A percentile compares a stretch with the other conserved stretches of the same genome.
These are phyloP conservation scores for Rhopalosiphum padi DNA, from an alignment of 1,140 invertebrate species.

Conservation along the genomic window DNA sequence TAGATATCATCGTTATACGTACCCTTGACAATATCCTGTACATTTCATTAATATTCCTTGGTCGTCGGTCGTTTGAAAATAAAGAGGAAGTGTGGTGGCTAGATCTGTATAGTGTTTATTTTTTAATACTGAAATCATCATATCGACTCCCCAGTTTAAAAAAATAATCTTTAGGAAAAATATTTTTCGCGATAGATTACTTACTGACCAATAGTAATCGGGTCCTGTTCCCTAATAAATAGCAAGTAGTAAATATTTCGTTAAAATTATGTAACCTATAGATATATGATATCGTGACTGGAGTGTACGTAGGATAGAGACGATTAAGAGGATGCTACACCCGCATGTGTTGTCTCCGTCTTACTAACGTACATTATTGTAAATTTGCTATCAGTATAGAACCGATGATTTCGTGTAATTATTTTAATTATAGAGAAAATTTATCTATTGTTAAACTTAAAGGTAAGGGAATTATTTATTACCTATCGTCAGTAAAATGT, in stretches of 20 bases:
- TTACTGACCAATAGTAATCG: too few relatives aligned
- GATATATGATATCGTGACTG: too few relatives aligned
- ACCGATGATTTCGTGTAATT: too few relatives aligned
- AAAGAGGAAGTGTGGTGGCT: not conserved
- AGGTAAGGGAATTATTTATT: too few relatives aligned
- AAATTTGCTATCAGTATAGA: too few relatives aligned
- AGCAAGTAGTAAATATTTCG: not conserved
- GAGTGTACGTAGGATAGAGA: not conserved
- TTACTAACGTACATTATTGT: too few relatives aligned
- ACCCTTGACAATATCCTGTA: not conserved
- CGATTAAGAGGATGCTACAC: too few relatives aligned
- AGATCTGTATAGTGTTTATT: not conserved
- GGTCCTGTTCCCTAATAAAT: not conserved
- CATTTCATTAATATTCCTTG: constrained; percentile 8
- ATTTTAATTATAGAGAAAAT: too few relatives aligned
- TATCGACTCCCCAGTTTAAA: not conserved
- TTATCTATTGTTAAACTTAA: too few relatives aligned
- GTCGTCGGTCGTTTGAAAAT: not conserved
- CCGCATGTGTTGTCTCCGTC: too few relatives aligned
- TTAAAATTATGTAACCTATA: not conserved
- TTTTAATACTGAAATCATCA: not conserved
- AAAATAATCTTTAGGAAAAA: not conserved
- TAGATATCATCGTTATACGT: not conserved
- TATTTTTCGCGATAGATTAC: not conserved
- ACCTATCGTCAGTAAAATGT: too few relatives aligned